phyloP scores from a whole-genome alignment of 2,797 vertebrate genomes.

The Scarus forsteni region DNA sequence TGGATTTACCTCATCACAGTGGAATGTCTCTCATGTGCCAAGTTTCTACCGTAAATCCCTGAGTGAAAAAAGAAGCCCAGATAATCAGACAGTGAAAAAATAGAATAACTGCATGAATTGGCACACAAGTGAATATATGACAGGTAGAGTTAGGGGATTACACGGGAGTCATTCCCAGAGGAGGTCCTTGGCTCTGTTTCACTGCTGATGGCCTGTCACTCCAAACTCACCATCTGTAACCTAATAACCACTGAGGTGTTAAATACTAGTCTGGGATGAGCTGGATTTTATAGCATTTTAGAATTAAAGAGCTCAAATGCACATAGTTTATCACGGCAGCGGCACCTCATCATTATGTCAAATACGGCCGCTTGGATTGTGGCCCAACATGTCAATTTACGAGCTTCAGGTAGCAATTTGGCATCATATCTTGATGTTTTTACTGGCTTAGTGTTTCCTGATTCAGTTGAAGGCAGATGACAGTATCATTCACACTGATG shows the following conservation, averaged over 20 bases:
- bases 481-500: too few relatives aligned
- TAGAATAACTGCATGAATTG: constrained; percentile 12
- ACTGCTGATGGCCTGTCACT: constrained; percentile 53
- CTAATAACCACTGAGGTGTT: constrained; percentile 22
- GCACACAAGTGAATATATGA: constrained; percentile 41
- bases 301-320: too few relatives aligned
- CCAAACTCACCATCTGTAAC: constrained; percentile 45
- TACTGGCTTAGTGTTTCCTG: too few relatives aligned
- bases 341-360: too few relatives aligned
- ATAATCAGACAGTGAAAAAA: constrained; percentile 17
- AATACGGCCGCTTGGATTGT: too few relatives aligned
- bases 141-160: constrained; percentile 32
- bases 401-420: too few relatives aligned
- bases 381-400: too few relatives aligned
- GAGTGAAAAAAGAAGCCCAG: constrained; percentile 26
- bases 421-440: too few relatives aligned
- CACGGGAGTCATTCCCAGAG: constrained; percentile 38
- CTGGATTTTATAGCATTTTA: background rate
- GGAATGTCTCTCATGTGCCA: constrained; percentile 17
- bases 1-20: constrained; percentile 16
- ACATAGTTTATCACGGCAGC: too few relatives aligned
- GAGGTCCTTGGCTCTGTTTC: constrained; percentile 43
- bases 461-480: too few relatives aligned
- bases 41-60: background rate
- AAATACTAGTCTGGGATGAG: constrained; percentile 11